phyloP scores from a whole-genome alignment of 1,140 invertebrate species.

The Asbolus verrucosus region DNA sequence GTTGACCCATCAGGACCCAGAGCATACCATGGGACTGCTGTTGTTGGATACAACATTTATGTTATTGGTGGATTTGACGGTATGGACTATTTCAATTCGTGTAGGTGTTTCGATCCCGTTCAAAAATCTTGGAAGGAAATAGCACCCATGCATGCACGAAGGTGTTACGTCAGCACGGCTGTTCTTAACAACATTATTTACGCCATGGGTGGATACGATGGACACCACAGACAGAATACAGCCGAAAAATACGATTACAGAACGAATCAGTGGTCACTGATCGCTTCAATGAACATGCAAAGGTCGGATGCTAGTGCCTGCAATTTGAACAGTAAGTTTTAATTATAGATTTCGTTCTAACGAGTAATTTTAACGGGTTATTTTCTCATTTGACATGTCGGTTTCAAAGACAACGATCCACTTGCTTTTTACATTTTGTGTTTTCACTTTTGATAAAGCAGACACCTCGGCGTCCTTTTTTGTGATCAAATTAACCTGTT shows the following conservation, averaged over 20 bases:
- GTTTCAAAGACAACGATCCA: no score
- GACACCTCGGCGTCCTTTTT: no score
- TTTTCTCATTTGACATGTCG: no score
- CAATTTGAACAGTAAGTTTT: slow-evolving; percentile 68
- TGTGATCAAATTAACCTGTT: slow-evolving; percentile 4
- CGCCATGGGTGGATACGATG: slow-evolving; percentile 84
- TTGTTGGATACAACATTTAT: slow-evolving; percentile 76
- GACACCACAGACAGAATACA: slow-evolving; percentile 77
- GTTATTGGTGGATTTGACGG: slow-evolving; percentile 79
- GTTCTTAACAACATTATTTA: slow-evolving; percentile 74
- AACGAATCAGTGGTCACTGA: slow-evolving; percentile 74
- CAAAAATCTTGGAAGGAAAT: slow-evolving; percentile 74
- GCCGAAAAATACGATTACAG: slow-evolving; percentile 81
- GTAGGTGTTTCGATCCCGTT: slow-evolving; percentile 74
- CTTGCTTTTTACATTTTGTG: not conserved
- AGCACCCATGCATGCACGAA: slow-evolving; percentile 74
- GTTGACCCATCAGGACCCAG: slow-evolving; percentile 73
- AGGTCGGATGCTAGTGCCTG: slow-evolving; percentile 79
- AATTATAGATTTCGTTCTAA: no score
- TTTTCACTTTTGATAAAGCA: no score
- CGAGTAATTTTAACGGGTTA: no score
- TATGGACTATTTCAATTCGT: slow-evolving; percentile 75
- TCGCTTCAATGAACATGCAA: slow-evolving; percentile 74
- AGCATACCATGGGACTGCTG: slow-evolving; percentile 79
- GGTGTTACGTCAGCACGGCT: slow-evolving; percentile 77